Evolutionary conservation across 1,140 invertebrate genomes (phyloP), one percentile per base, ranked within the genome.

Genomic region (Drosophila arizonae): DNA sequence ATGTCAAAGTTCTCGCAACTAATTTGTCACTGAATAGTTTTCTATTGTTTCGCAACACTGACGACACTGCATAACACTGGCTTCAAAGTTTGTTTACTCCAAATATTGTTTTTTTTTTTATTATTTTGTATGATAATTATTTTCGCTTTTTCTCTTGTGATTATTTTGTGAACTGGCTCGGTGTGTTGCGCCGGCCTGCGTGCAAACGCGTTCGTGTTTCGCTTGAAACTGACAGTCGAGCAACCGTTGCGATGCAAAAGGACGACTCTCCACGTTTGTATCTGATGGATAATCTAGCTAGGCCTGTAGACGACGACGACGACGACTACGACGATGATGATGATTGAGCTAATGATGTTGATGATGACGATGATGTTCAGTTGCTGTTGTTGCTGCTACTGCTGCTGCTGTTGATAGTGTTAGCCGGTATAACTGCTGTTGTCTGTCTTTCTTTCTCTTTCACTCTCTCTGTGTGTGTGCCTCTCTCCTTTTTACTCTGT

Each of bases 131-230:
- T 60, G 26, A 43, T 56, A 26, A 43, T 33, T 64, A 21, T 56
- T 54, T 65, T 67, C 30, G 57, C 17, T 45, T 28, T 60, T 39
- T 39, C 6, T 39, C 36, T 11, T 11, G 11, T 39, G 11, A 39
- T 39, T 39, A 48, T 48, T 58, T 76, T 52, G 21, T 33, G 13
- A 11, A 24, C 10, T 36, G 17, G 11, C 11, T 57, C 39, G 39
- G 26, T 54, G 2, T 28, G 26, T 63, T 72, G 72, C 77, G 75
- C 72, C 77, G 80, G 68, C 30, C 64, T 77, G 77, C 77, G 81
- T 87, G 79, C 79, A 82, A 80, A 74, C 86, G 84, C 80, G 79
- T 85, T 90, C 89, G 84, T 88, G 88, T 90, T 90, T 90, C 81
- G 77, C 76, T 58, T 80, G 88, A 90, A 90, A 90, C 88, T 90